Percentiles rank a stretch among this genome's conserved stretches.
Evolutionary conservation across 1,140 invertebrate genomes (phyloP).

Genomic region (Micrasema minimum): DNA sequence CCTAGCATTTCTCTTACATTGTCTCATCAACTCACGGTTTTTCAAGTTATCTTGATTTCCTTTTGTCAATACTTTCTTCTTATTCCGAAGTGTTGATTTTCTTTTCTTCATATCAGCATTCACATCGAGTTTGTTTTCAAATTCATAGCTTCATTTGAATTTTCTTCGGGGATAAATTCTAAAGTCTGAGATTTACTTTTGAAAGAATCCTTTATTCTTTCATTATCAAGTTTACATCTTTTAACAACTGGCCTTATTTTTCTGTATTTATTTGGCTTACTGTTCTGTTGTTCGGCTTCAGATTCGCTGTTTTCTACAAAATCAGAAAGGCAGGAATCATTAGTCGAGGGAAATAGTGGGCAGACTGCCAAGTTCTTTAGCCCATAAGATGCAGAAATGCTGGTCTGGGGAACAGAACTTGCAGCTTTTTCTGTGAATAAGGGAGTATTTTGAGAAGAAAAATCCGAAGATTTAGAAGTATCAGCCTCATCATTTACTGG

Average conservation of each 20-base stretch:
- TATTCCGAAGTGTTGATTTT: conserved; percentile 15
- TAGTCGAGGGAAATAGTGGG: conserved; percentile 54
- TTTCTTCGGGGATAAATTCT: too few species aligned
- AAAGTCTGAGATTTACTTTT: background rate
- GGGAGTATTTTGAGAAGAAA: conserved; percentile 1
- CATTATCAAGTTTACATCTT: conserved; percentile 59
- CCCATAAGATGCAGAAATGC: conserved; percentile 55
- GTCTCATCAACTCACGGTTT: background rate
- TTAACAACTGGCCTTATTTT: conserved; percentile 59
- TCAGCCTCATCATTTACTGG: background rate
- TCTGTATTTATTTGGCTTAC: conserved; percentile 58
- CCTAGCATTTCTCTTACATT: background rate
- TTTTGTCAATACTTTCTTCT: conserved; percentile 1
- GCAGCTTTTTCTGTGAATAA: background rate
- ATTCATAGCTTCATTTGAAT: background rate
- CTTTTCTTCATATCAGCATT: background rate
- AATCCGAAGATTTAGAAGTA: background rate
- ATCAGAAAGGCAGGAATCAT: conserved; percentile 62
- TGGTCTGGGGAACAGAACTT: too few species aligned
- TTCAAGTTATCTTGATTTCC: background rate
- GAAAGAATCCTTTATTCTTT: conserved; percentile 12
- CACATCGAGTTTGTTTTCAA: background rate
- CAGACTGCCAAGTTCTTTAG: conserved; percentile 59
- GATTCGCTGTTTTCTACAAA: conserved; percentile 75
- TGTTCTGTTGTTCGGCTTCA: conserved; percentile 66